Conservation (phyloP, 1,140 invertebrate genomes). For the Rhizoglyphus robini region DNA sequence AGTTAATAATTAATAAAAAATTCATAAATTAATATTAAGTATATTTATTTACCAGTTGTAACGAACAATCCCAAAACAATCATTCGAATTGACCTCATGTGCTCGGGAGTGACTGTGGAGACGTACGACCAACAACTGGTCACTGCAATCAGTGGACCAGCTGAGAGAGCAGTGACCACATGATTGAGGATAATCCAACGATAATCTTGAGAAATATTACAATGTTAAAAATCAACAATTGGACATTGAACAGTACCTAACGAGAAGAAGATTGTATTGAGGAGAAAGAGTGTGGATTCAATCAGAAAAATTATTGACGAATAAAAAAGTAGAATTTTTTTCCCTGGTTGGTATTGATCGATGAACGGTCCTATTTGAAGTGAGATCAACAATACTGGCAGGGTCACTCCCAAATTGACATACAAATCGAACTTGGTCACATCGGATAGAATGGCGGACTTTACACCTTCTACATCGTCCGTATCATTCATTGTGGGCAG, state of each 20-base stretch:
- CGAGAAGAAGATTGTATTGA: neutral
- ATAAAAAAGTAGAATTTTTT: neutral
- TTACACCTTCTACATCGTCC: neutral
- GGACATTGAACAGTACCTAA: neutral
- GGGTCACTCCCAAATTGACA: neutral
- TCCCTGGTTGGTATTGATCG: neutral
- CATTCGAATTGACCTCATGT: too few species aligned
- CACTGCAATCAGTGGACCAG: too few species aligned
- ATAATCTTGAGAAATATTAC: too few species aligned
- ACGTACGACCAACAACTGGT: too few species aligned
- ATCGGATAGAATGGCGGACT: neutral
- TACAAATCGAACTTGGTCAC: conserved; percentile 4
- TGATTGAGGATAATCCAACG: too few species aligned
- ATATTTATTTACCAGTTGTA: too few species aligned
- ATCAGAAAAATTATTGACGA: neutral
- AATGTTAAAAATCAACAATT: neutral
- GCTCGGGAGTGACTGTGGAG: too few species aligned
- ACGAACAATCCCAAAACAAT: too few species aligned
- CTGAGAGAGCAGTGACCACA: too few species aligned
- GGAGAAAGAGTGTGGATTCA: neutral
- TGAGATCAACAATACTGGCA: neutral
- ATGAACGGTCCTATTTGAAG: conserved; percentile 12
- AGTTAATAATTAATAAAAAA: too few species aligned
- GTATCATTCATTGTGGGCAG: conserved; percentile 6
- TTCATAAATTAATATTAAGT: too few species aligned